phyloP scores from a whole-genome alignment of 2,888 invertebrate species.

The Pheosia tremula region DNA sequence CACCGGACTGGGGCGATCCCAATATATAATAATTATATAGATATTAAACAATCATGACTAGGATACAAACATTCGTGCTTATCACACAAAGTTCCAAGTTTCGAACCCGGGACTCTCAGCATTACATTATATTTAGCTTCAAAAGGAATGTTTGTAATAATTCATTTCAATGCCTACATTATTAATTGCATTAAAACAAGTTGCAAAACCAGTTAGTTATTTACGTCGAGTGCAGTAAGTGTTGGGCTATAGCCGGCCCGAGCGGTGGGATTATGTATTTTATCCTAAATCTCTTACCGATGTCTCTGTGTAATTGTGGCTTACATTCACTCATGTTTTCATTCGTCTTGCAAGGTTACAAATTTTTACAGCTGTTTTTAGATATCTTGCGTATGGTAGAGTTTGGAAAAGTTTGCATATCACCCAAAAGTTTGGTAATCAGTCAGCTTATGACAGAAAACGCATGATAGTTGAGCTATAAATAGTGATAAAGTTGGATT shows the following conservation, averaged over 20 bases:
- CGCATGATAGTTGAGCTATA: neutral
- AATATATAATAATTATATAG: no score
- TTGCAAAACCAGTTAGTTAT: slow-evolving; percentile 34
- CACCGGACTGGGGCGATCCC: no score
- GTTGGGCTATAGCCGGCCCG: slow-evolving; percentile 38
- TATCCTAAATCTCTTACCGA: slow-evolving; percentile 77
- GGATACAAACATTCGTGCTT: no score
- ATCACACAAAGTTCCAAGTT: no score
- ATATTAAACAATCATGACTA: no score
- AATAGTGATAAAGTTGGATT: neutral
- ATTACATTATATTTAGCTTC: no score
- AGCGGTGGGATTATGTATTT: slow-evolving; percentile 72
- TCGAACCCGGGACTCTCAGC: no score
- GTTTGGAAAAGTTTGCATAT: neutral
- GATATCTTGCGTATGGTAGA: slow-evolving; percentile 14
- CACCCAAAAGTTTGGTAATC: neutral
- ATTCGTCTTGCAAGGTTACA: slow-evolving; percentile 57
- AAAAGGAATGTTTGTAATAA: no score
- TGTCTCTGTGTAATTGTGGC: slow-evolving; percentile 81
- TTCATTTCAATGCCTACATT: no score
- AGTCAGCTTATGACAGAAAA: neutral
- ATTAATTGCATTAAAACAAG: neutral
- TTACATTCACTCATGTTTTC: slow-evolving; percentile 72
- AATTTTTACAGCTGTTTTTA: slow-evolving; percentile 23
- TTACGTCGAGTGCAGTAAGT: slow-evolving; percentile 34